Evolutionary conservation across 2,888 invertebrate species (phyloP).

Genomic region (Euproctis similis): DNA sequence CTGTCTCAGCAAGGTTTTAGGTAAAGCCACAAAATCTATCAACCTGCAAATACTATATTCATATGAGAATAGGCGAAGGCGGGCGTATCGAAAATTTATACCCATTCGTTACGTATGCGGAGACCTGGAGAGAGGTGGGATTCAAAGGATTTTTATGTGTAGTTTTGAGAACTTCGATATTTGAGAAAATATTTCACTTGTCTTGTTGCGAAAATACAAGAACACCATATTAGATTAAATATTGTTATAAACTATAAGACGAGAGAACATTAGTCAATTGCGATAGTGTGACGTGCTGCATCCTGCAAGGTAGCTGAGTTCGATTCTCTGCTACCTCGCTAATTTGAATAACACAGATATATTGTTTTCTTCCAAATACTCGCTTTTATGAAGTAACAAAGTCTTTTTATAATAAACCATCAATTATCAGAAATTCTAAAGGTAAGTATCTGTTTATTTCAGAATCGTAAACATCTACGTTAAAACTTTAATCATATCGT

Average conservation of each 20-base stretch:
- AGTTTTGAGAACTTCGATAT: background rate
- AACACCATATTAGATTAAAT: no score
- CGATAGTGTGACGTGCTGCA: no score
- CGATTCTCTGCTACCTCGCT: no score
- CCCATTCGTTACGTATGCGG: constrained; percentile 11
- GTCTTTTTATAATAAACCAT: no score
- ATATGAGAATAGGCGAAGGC: constrained; percentile 29
- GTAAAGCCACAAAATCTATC: constrained; percentile 33
- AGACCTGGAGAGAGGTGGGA: constrained; percentile 11
- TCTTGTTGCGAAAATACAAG: background rate
- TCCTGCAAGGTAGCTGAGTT: no score
- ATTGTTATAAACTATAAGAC: no score
- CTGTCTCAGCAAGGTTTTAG: constrained; percentile 28
- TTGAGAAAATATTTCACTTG: background rate
- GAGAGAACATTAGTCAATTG: no score
- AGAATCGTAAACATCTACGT: constrained; percentile 16
- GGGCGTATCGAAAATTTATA: constrained; percentile 25
- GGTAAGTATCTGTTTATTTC: constrained; percentile 16
- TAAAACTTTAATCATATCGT: constrained; percentile 37
- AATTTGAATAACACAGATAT: no score
- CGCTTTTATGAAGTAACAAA: no score
- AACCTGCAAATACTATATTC: constrained; percentile 22
- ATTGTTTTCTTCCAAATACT: no score
- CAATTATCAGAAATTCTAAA: constrained; percentile 10
- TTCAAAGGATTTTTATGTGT: background rate